These are phyloP conservation scores for Tetranychus urticae DNA, from an alignment of 1,140 invertebrate genomes.

Conservation along the genomic window DNA sequence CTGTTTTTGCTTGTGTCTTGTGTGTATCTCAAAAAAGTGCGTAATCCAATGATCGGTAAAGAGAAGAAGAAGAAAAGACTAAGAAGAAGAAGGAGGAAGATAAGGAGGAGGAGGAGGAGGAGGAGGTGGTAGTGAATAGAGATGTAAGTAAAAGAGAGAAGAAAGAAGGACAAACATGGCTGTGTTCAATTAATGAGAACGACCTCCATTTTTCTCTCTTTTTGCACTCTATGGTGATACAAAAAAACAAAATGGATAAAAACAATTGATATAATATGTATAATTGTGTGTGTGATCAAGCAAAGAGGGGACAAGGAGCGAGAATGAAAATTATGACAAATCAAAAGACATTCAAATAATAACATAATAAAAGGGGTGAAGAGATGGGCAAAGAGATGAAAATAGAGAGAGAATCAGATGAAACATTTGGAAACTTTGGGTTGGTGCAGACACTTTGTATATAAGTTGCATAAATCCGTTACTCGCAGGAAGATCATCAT, in stretches of 20 bases:
- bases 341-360: too few species aligned
- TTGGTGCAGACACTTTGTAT: too few species aligned
- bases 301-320: not conserved
- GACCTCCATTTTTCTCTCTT: too few species aligned
- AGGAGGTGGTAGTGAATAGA: not conserved
- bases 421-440: not conserved
- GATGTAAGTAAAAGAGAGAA: not conserved
- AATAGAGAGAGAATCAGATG: not conserved
- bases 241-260: too few species aligned
- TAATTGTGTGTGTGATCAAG: not conserved
- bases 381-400: not conserved
- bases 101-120: not conserved
- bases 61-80: not conserved
- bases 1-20: too few species aligned
- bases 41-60: not conserved
- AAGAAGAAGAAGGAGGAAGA: not conserved
- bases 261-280: too few species aligned
- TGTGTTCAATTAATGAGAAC: too few species aligned
- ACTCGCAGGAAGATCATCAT: too few species aligned
- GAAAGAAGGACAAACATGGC: too few species aligned
- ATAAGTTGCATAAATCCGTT: too few species aligned
- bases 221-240: too few species aligned
- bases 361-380: not conserved
- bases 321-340: not conserved
- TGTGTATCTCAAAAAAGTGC: too few species aligned